These are phyloP conservation scores for Eupsittula cactorum DNA, from an alignment of 2,113 vertebrate species.

Conservation along the genomic window DNA sequence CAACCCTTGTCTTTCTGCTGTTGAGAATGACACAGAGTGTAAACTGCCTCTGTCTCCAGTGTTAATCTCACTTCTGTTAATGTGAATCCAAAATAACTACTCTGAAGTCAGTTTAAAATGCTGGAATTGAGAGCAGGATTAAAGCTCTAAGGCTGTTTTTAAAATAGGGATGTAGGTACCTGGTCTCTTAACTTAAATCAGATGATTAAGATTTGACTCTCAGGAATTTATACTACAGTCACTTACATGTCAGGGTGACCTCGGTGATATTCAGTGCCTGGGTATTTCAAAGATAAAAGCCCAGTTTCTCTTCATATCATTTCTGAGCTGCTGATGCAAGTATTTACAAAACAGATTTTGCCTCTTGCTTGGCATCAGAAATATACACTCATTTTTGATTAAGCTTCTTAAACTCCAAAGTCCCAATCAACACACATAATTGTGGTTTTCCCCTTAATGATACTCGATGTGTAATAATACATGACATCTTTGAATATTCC, in stretches of 20 bases:
- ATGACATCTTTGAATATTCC: neutral
- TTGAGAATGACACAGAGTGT: neutral
- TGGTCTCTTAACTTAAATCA: constrained; percentile 1
- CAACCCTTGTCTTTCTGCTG: neutral
- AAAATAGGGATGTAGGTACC: neutral
- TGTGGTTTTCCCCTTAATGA: neutral
- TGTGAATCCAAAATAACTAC: constrained; percentile 34
- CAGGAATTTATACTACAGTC: neutral
- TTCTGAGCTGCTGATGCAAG: neutral
- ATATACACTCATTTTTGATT: neutral
- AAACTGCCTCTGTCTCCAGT: neutral
- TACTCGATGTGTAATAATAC: neutral
- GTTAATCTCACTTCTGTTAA: neutral
- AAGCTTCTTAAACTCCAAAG: neutral
- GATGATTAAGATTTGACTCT: constrained; percentile 4
- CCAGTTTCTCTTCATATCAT: neutral
- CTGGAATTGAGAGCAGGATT: constrained; percentile 33
- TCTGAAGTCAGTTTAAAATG: constrained; percentile 22
- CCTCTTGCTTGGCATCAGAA: neutral
- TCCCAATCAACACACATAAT: neutral
- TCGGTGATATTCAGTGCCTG: neutral
- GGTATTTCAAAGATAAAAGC: neutral
- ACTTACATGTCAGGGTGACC: neutral
- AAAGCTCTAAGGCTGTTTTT: neutral
- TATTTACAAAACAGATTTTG: neutral